Evolutionary conservation across 2,113 vertebrate genomes (phyloP).

Genomic region (Scomber colias): DNA sequence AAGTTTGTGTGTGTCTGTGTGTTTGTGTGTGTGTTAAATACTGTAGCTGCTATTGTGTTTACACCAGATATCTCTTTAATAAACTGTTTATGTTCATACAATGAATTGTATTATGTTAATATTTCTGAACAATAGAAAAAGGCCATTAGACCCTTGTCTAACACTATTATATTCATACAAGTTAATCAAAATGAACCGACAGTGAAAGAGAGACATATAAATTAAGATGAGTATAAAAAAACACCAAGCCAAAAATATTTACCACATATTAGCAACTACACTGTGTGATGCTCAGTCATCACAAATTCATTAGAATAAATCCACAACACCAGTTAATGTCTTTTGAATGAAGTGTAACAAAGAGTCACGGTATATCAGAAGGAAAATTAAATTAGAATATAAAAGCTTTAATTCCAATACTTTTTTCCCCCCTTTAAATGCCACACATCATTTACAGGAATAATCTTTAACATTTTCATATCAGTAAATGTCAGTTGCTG

Average conservation of each 20-base stretch:
- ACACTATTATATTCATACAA: background rate
- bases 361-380: background rate
- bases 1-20: background rate
- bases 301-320: too few relatives aligned
- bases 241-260: background rate
- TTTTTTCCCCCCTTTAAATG: too few relatives aligned
- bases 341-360: background rate
- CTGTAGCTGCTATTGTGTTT: background rate
- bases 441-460: background rate
- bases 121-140: background rate
- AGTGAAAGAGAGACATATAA: background rate
- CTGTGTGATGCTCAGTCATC: too few relatives aligned
- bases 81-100: background rate
- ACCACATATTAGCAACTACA: too few relatives aligned
- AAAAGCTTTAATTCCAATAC: background rate
- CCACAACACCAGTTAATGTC: background rate
- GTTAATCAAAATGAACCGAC: too few relatives aligned
- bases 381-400: background rate
- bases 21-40: background rate
- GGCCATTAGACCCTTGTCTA: background rate
- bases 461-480: background rate
- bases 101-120: too few relatives aligned
- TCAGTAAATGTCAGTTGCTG: background rate
- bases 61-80: background rate
- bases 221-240: background rate